Evolutionary conservation across 2,888 invertebrate genomes (phyloP), one percentile per base, ranked within the genome.

Genomic region (Mythimna pallens): DNA sequence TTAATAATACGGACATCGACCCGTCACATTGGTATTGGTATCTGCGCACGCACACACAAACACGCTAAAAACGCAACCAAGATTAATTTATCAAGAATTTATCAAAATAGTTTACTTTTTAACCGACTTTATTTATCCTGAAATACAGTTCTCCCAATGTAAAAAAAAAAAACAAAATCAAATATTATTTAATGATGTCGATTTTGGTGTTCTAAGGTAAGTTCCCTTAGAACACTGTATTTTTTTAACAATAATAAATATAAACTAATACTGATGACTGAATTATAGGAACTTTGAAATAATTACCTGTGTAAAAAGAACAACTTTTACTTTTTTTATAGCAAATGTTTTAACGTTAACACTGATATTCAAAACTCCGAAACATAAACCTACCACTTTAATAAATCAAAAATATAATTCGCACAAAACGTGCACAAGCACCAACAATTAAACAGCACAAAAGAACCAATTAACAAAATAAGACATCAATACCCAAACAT

Each of bases 401-500:
- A 12, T 25, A 25, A 25, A 25, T 25, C 34, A 58, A 59, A 10
- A 20, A 22, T 47, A 47, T 47, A 20, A 47, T 47, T 47, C 17
- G 12, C 12, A 0, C 5, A 47, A n/a, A 52, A 20, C 2, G 7
- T 3, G 47, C 65, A 25, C 9, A 22, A 47, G 47, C 3, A 36
- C 5, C 10, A 36, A 14, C n/a, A 54, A 34, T 34, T n/a, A 25
- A 66, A 25, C 17, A 12, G 25, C 17, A n/a, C 25, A 78, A 73
- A 78, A 59, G 6, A 52, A 36, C n/a, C n/a, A 22, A 12, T 36
- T 10, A 54, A 47, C 20, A 50, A 50, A 40, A 70, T 58, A 72
- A 75, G 40, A 62, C 61, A 73, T 58, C 10, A 58, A 71, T 73
- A 70, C 17, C 20, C 20, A 65, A 83, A 62, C 47, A 75, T 69